Evolutionary conservation across 2,113 vertebrate species (phyloP), one percentile per base, ranked within the genome.

Genomic region (Petroica traversi): DNA sequence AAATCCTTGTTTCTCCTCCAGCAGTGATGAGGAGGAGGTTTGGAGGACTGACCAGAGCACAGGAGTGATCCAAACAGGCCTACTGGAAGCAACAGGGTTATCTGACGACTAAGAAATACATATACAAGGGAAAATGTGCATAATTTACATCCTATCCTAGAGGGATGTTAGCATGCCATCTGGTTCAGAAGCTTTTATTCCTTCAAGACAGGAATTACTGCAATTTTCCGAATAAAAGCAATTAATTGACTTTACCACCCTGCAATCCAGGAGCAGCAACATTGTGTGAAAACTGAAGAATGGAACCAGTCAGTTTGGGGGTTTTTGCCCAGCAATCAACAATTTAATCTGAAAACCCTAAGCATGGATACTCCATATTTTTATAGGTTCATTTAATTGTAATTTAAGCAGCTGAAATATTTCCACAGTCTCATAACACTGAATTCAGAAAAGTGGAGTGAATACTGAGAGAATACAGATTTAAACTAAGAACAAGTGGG

Each of bases 381-480:
- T 88, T 51, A 49, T 52, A 28, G 9, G 33, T 88, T 72, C 11
- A 33, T 36, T 72, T 64, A 52, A 31, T 3, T 51, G 41, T 19
- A 58, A 72, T 51, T 78, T 28, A 45, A 84, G 45, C 4, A 69
- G 55, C 28, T 54, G 64, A 85, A 95, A 55, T 20, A 79, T 46
- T 79, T 88, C 52, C 85, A 54, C 7, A 59, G 41, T 38, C 76
- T 71, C 15, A 11, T 71, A 45, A 74, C 41, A 51, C 33, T 58
- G 46, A 78, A 81, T 26, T 68, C 55, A 28, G 36, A n/a, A 3
- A 41, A 79, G n/a, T 10, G 20, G 7, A 11, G 36, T 14, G 12
- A 85, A 64, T 25, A 57, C 2, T 34, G 62, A 36, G 25, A 45
- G 13, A 74, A 33, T 4, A 46, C 0, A 0, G 29, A 68, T 62